Conservation (phyloP, 2,113 vertebrate species). For the Polypterus bichir region DNA sequence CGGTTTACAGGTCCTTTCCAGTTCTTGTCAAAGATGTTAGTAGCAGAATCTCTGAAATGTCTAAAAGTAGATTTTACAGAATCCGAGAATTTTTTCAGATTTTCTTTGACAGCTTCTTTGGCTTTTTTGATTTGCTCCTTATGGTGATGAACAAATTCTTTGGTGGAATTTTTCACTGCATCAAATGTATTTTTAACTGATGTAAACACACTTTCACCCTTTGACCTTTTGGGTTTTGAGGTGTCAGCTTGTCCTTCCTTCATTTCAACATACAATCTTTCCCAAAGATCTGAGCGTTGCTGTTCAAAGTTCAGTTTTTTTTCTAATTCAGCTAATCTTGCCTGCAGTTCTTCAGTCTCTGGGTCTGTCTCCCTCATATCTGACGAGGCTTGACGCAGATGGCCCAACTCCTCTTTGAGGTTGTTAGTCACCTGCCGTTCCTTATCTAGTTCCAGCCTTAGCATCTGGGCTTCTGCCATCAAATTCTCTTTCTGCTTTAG, state of each 20-base stretch:
- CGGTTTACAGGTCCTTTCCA: constrained; percentile 41
- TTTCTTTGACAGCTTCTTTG: constrained; percentile 91
- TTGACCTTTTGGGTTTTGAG: constrained; percentile 49
- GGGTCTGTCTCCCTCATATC: constrained; percentile 17
- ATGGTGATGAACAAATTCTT: constrained; percentile 91
- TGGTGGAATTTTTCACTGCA: constrained; percentile 92
- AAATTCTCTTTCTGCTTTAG: constrained; percentile 60
- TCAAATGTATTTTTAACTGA: constrained; percentile 88
- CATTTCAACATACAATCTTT: constrained; percentile 79
- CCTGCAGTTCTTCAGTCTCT: constrained; percentile 51
- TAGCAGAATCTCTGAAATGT: constrained; percentile 81
- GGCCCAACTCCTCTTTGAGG: constrained; percentile 56
- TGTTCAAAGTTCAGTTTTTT: constrained; percentile 81
- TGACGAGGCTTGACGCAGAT: constrained; percentile 33
- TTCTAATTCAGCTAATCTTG: constrained; percentile 65
- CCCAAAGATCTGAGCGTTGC: constrained; percentile 91
- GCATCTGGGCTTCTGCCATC: constrained; percentile 56
- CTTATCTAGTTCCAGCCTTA: constrained; percentile 65
- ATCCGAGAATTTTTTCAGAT: constrained; percentile 88
- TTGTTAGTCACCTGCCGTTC: constrained; percentile 54
- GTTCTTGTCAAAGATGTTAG: constrained; percentile 66
- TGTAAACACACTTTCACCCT: constrained; percentile 62
- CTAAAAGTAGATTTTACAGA: constrained; percentile 88
- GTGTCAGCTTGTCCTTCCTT: constrained; percentile 61
- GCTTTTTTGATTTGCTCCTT: constrained; percentile 96